phyloP scores from a whole-genome alignment of 2,113 vertebrate species.

The Callocephalon fimbriatum region DNA sequence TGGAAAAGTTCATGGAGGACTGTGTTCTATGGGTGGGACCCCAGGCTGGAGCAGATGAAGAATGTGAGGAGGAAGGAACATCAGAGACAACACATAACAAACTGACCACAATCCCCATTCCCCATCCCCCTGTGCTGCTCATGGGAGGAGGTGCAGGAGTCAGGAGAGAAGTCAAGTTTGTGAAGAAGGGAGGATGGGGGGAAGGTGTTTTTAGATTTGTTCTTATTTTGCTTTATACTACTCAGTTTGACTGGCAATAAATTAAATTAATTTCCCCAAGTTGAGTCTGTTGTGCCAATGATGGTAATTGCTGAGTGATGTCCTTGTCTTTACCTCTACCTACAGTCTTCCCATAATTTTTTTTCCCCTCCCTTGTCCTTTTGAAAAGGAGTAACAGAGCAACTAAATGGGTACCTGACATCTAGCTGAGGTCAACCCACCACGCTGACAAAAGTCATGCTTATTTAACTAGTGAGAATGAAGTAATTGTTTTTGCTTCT shows the following conservation, averaged over 20 bases:
- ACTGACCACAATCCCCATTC: not conserved
- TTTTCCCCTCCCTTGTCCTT: not conserved
- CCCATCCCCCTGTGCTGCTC: not conserved
- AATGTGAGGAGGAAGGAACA: not conserved
- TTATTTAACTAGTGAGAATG: not conserved
- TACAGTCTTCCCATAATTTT: not conserved
- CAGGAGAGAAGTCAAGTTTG: not conserved
- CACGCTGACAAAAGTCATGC: not conserved
- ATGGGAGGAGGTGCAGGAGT: not conserved
- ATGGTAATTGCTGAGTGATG: not conserved
- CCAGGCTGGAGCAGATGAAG: not conserved
- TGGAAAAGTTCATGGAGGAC: not conserved
- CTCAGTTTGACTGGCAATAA: not conserved
- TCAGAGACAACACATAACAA: not conserved
- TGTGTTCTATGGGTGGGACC: accelerated
- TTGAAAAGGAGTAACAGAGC: not conserved
- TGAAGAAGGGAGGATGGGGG: not conserved
- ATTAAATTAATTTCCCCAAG: not conserved
- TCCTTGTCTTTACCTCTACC: not conserved
- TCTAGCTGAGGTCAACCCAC: not conserved
- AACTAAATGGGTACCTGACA: not conserved
- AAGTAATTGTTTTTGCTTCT: not conserved
- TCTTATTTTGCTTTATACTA: not conserved
- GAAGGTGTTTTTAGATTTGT: not conserved
- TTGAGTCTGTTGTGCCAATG: not conserved